Evolutionary conservation across 2,113 vertebrate genomes (phyloP), one percentile per base, ranked within the genome.

Genomic region (Chaetops frenatus): DNA sequence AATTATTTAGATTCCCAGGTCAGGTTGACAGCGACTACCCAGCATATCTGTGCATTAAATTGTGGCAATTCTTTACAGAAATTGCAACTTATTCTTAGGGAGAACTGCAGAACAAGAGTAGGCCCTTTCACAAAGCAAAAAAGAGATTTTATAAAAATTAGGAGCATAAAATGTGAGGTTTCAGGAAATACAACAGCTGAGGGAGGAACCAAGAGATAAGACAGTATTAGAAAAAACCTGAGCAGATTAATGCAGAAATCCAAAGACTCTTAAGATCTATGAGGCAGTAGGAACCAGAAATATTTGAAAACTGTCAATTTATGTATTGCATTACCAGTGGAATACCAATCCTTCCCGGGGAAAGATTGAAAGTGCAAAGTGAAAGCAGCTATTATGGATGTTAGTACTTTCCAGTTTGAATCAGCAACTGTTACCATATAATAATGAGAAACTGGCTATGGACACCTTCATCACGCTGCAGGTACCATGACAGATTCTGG

Each of bases 221-320:
- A 56, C 23, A 36, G 29, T 38, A 56, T 47, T 57, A 76, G 40
- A 28, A 87, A 82, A 77, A 81, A 72, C 0, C 16, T 73, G 35
- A 88, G 76, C 42, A 88, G 62, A 94, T 80, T 88, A 86, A 88
- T 77, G 53, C 80, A 88, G 62, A 94, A 90, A 86, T 69, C 40
- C 50, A 72, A 88, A 95, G 58, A 76, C 36, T n/a, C 21, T 31
- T 27, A 93, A 67, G 62, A 92, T 86, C 79, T 92, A 36, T 65
- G 50, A 65, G 62, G 71, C 80, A 86, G 31, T 10, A 88, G 88
- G 48, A 90, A 94, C 15, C 58, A 90, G 67, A 83, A 90, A 61
- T 65, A 90, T 54, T 42, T 92, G 81, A 71, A 93, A 95, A 85
- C 11, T 51, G 51, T n/a, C 85, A 82, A 64, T 90, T 94, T 96